phyloP scores from a whole-genome alignment of 2,113 vertebrate genomes.

The Ciconia boyciana region DNA sequence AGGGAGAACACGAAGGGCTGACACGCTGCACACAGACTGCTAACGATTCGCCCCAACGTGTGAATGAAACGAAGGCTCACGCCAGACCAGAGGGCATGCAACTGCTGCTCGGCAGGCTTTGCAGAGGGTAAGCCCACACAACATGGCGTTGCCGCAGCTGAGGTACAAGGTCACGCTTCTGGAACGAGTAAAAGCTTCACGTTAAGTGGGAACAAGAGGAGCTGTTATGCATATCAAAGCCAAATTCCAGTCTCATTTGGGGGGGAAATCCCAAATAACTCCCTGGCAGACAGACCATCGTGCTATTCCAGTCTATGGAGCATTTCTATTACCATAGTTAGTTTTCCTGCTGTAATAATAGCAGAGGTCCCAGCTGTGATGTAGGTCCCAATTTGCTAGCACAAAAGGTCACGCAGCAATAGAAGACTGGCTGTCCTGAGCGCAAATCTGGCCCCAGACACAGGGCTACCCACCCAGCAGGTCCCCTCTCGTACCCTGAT shows the following conservation, averaged over 20 bases:
- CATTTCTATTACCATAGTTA: background rate
- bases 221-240: background rate
- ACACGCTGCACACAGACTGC: background rate
- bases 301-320: background rate
- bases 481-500: background rate
- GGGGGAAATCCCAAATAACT: background rate
- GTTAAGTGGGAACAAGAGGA: background rate
- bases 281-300: background rate
- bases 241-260: background rate
- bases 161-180: background rate
- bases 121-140: background rate
- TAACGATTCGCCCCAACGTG: accelerated
- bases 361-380: background rate
- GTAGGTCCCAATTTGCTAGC: background rate
- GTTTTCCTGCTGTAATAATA: background rate
- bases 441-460: background rate
- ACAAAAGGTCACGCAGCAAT: background rate
- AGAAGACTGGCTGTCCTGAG: background rate
- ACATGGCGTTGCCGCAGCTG: accelerated
- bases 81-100: background rate
- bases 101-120: background rate
- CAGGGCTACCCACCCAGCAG: background rate
- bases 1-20: background rate
- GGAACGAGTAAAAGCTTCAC: background rate
- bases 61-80: background rate